Evolutionary conservation across 2,113 vertebrate genomes (phyloP), one percentile per base, ranked within the genome.

Genomic region (Stictonetta naevosa): DNA sequence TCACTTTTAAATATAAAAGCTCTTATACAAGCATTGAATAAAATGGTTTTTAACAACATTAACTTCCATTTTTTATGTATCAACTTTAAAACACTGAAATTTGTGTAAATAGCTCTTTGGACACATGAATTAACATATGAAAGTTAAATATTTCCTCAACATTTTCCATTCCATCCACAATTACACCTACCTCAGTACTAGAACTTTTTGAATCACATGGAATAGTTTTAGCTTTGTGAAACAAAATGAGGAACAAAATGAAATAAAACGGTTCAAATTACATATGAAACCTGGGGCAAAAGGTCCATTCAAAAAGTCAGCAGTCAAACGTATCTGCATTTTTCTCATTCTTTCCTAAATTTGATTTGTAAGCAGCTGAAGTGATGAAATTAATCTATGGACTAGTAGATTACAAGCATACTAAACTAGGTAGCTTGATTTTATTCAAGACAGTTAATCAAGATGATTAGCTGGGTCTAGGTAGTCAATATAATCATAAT

Each of bases 1-100:
- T 52, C 18, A 11, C 31, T 81, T 36, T 31, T 33, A 72, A 14
- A 67, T 18, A 33, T 25, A 83, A 71, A 60, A 21, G 25, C 8
- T 69, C n/a, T 58, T n/a, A 62, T 0, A 1, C 1, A 71, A 63
- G 8, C 1, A 1, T 59, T 40, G 34, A 79, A 64, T 5, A 60
- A 20, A 15, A 76, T 5, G 3, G 25, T 23, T 87, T 87, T 76
- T 55, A 84, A 81, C 22, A 59, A 10, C 8, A 59, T 6, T 25
- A 38, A 28, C 19, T 44, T 58, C 28, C 23, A 26, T 18, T 58
- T 66, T 62, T 50, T 34, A 55, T 34, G 6, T 26, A 53, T 15
- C 21, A 73, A 19, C 29, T 85, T 87, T 28, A 73, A 26, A 90
- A 60, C 8, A 19, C 0, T n/a, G 36, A 63, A 88, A 75, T 16